Evolutionary conservation across 2,113 vertebrate genomes (phyloP), one percentile per base, ranked within the genome.

Genomic region (Phrynosoma blainvillii): DNA sequence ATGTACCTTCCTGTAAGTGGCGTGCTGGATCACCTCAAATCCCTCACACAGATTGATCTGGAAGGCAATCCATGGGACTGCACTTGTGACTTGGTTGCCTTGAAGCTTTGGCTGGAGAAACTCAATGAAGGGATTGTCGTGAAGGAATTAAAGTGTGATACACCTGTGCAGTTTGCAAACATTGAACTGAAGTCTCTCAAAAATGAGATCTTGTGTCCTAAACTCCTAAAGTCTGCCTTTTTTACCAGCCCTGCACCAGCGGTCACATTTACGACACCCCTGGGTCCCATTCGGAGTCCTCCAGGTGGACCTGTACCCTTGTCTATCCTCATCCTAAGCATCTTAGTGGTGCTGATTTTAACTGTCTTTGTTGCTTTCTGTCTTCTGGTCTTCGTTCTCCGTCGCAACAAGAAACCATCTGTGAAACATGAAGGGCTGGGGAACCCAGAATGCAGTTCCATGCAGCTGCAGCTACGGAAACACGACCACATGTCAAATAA

Each of bases 51-150:
- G 77, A 98, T 99, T 88, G 99, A 99, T 96, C 94, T 99, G 88
- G 98, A 99, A 91, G 99, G 98, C 84, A 99, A 99, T 92, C 99
- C 99, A 0, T 99, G 99, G 99, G 99, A 99, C 95, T 99, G 99
- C 93, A 98, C 98, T 52, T 99, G 99, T 85, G 98, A 99, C 96
- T 96, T 99, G 92, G 98, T 99, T 71, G 97, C 98, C 86, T 96
- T 99, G 87, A 99, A 99, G 91, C 97, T 99, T 65, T 99, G 99
- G 99, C 96, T 99, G 56, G 98, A 99, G 93, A 99, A 98, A 92
- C 95, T 99, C 73, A 97, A 95, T 20, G 98, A 98, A 0, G 98
- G 98, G 82, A 98, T 99, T 75, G 97, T 98, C 86, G 97, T 98
- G 92, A 99, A 98, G 95, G 98, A 99, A 88, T 96, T 99, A 88